phyloP scores from a whole-genome alignment of 2,113 vertebrate species.

The Chauna torquata region DNA sequence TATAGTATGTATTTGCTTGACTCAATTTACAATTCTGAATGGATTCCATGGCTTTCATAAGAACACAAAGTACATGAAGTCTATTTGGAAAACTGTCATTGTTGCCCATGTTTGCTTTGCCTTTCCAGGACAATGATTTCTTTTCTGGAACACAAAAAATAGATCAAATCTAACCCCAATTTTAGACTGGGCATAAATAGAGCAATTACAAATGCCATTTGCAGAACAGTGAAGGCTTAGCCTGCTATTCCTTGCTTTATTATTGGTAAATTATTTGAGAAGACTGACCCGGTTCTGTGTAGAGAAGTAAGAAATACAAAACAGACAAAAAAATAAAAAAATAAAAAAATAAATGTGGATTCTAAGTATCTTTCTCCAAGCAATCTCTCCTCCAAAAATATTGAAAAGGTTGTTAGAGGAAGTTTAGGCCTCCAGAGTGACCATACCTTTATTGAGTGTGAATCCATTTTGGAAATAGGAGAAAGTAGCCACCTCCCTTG shows the following conservation, averaged over 20 bases:
- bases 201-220: neutral
- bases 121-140: neutral
- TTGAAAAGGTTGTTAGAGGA: neutral
- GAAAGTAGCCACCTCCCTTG: neutral
- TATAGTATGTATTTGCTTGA: neutral
- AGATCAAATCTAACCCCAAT: neutral
- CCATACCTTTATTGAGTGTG: neutral
- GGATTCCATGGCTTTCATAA: neutral
- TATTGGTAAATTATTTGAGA: neutral
- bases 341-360: neutral
- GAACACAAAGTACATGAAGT: neutral
- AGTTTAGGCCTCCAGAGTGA: neutral
- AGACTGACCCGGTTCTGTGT: neutral
- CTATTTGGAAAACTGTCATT: neutral
- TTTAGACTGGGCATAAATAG: neutral
- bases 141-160: neutral
- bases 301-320: neutral
- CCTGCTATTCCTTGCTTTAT: neutral
- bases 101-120: neutral
- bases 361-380: neutral
- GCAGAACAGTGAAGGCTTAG: neutral
- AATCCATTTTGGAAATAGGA: neutral
- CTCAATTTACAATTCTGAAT: neutral
- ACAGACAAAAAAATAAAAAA: neutral
- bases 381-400: neutral